Percentiles rank a stretch among this genome's conserved stretches.
phyloP scores from a whole-genome alignment of 2,888 invertebrate species.

The Ellobium chinense region DNA sequence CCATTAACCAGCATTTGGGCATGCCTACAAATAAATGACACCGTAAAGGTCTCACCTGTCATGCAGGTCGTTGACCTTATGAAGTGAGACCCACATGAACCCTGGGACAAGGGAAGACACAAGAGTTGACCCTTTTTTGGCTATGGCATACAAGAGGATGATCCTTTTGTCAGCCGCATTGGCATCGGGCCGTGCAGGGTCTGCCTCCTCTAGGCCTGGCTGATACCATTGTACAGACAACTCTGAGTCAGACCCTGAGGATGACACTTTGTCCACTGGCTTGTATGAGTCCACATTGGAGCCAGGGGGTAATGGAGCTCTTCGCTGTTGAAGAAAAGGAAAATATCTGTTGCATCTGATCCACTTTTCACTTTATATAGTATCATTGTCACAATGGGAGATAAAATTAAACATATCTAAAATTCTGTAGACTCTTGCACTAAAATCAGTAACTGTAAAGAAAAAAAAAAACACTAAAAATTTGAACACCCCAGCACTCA shows the following conservation, averaged over 20 bases:
- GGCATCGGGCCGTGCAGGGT: constrained; percentile 60
- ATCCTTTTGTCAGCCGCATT: constrained; percentile 58
- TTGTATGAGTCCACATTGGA: constrained; percentile 52
- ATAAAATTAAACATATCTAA: too few species aligned
- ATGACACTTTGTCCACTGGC: constrained; percentile 61
- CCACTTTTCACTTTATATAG: too few species aligned
- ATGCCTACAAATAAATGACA: too few species aligned
- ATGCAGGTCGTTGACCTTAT: constrained; percentile 70
- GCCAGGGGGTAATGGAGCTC: constrained; percentile 60
- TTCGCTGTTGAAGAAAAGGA: constrained; percentile 4
- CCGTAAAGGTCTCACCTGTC: constrained; percentile 63
- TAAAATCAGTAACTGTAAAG: too few species aligned
- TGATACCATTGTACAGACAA: constrained; percentile 75
- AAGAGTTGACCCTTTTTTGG: constrained; percentile 50
- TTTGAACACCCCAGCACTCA: too few species aligned
- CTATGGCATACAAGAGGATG: constrained; percentile 66
- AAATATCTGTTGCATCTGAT: too few species aligned
- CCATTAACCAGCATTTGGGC: too few species aligned
- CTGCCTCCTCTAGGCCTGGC: constrained; percentile 66
- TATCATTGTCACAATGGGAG: too few species aligned
- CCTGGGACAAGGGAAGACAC: constrained; percentile 48
- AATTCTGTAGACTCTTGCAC: too few species aligned
- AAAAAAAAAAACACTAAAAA: too few species aligned
- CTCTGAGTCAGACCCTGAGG: constrained; percentile 63
- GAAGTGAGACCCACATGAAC: constrained; percentile 66